Conservation (phyloP, 2,113 vertebrate species). For the Dascyllus trimaculatus region DNA sequence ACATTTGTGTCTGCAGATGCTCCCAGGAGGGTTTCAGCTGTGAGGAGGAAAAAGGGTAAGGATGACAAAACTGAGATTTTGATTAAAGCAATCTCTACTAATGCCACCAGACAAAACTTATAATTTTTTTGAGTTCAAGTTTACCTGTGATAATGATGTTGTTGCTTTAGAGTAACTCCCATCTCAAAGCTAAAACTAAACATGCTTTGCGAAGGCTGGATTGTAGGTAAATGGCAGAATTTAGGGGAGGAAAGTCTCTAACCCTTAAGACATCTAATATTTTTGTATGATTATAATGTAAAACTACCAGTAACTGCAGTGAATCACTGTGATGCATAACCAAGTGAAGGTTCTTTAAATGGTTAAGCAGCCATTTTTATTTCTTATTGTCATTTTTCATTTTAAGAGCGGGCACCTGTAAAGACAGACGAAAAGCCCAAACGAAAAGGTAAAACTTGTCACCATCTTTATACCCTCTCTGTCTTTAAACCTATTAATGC, state of each 20-base stretch:
- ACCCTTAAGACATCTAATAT: no score
- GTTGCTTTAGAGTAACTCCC: background rate
- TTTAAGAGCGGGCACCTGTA: slow-evolving; percentile 49
- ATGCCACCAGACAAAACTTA: no score
- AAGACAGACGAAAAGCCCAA: slow-evolving; percentile 47
- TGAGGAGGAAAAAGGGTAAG: slow-evolving; percentile 67
- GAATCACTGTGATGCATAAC: no score
- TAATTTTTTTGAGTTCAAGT: no score
- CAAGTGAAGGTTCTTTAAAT: background rate
- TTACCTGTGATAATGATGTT: no score
- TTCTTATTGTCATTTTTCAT: background rate
- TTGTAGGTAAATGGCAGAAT: no score
- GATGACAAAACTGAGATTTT: background rate
- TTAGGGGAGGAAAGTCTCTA: no score
- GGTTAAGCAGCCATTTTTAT: background rate
- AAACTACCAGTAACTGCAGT: no score
- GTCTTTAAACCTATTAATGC: background rate
- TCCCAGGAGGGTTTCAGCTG: slow-evolving; percentile 62
- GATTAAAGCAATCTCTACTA: no score
- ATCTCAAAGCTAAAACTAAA: no score
- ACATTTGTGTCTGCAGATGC: slow-evolving; percentile 38
- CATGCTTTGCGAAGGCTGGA: background rate
- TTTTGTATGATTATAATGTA: no score
- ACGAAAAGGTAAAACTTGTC: slow-evolving; percentile 46
- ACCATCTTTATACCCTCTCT: background rate